phyloP scores from a whole-genome alignment of 2,797 vertebrate species.

The Hydrophis major region DNA sequence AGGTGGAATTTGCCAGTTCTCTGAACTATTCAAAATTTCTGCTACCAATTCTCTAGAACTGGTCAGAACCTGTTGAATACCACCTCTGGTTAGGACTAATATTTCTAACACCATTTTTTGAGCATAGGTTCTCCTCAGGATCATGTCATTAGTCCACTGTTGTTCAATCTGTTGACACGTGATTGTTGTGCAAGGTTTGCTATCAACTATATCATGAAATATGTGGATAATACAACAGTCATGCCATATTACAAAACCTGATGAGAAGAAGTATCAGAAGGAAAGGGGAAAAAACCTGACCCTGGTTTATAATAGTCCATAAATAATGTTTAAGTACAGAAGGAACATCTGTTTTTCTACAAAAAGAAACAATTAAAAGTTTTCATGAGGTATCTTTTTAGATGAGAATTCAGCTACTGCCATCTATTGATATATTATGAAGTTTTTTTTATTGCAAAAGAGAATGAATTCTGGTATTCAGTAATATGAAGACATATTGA shows the following conservation, averaged over 20 bases:
- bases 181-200: too few species aligned
- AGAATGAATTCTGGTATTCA: neutral
- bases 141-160: too few species aligned
- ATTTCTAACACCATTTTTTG: too few species aligned
- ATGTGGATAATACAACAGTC: too few species aligned
- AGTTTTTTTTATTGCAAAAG: constrained; percentile 34
- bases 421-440: constrained; percentile 52
- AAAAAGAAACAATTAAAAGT: constrained; percentile 18
- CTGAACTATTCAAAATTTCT: too few species aligned
- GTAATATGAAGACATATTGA: constrained; percentile 4
- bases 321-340: constrained; percentile 33
- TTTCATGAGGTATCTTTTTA: constrained; percentile 22
- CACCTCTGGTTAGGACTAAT: too few species aligned
- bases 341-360: neutral
- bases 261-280: constrained; percentile 15
- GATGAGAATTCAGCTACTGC: constrained; percentile 52
- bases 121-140: too few species aligned
- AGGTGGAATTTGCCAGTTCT: too few species aligned
- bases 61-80: too few species aligned
- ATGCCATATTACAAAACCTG: constrained; percentile 17
- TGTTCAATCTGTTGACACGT: too few species aligned
- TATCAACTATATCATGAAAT: too few species aligned
- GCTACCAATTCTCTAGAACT: too few species aligned
- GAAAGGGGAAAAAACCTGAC: neutral
- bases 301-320: constrained; percentile 28